phyloP scores from a whole-genome alignment of 2,888 invertebrate genomes.

The Pycnomerus fuliginosus region DNA sequence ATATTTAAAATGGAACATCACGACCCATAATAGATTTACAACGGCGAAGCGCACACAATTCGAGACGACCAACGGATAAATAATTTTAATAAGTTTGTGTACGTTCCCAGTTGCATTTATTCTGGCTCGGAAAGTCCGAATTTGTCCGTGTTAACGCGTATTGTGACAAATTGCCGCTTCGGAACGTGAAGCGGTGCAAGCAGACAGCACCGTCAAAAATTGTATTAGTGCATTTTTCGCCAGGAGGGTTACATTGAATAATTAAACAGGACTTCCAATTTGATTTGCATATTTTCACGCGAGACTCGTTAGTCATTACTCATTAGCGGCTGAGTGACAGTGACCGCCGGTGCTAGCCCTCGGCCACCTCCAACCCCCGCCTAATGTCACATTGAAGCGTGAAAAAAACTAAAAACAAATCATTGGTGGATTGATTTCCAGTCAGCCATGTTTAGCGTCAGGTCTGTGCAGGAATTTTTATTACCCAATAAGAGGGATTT shows the following conservation, averaged over 20 bases:
- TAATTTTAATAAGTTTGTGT: no score
- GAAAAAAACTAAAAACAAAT: conserved; percentile 50
- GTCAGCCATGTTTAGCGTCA: conserved; percentile 49
- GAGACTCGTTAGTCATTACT: conserved; percentile 55
- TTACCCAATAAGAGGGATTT: no score
- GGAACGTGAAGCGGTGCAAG: no score
- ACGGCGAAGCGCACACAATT: no score
- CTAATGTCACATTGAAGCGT: conserved; percentile 50
- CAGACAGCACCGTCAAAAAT: no score
- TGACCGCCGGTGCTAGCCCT: conserved; percentile 29
- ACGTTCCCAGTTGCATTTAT: no score
- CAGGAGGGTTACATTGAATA: conserved; percentile 45
- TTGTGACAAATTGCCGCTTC: no score
- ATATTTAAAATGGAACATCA: no score
- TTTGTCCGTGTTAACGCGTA: no score
- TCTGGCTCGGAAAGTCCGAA: no score
- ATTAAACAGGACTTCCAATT: conserved; percentile 54
- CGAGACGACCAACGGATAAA: no score
- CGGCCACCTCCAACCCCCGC: conserved; percentile 40
- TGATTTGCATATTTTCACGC: conserved; percentile 50
- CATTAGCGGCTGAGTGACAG: conserved; percentile 53
- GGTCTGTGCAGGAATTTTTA: conserved; percentile 35
- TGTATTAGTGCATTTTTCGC: conserved; percentile 44
- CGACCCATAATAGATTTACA: no score
- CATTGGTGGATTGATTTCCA: conserved; percentile 51